A percentile compares a stretch with the other conserved stretches of the same genome.
Conservation (phyloP, 2,797 vertebrate genomes). For the Orestias chungarensis region DNA sequence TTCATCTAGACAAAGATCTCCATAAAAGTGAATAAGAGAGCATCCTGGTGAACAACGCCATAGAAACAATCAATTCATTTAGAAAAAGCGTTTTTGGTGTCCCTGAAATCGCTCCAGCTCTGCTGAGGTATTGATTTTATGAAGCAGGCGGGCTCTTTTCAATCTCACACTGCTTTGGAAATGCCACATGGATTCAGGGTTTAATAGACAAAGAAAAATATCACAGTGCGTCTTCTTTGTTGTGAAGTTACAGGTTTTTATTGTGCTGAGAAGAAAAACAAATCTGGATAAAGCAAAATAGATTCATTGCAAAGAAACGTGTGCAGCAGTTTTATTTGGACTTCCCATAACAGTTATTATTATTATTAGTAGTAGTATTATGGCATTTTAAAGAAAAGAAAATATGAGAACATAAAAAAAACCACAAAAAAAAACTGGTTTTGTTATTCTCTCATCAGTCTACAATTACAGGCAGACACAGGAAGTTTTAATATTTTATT, state of each 20-base stretch:
- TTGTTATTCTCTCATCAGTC: too few species aligned
- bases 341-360: neutral
- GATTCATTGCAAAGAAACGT: neutral
- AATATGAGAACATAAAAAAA: neutral
- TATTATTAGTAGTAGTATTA: neutral
- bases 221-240: neutral
- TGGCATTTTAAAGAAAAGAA: conserved; percentile 1
- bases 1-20: neutral
- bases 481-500: too few species aligned
- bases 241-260: neutral
- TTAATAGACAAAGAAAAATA: conserved; percentile 36
- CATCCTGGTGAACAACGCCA: neutral
- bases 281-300: neutral
- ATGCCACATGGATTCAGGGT: conserved; percentile 18
- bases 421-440: too few species aligned
- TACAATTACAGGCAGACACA: too few species aligned
- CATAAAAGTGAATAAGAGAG: neutral
- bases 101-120: conserved; percentile 24
- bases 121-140: conserved; percentile 52
- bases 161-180: conserved; percentile 13
- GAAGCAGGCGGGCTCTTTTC: conserved; percentile 32
- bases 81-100: conserved; percentile 21
- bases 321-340: neutral
- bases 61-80: conserved; percentile 13
- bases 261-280: neutral